phyloP scores from a whole-genome alignment of 2,888 invertebrate species.

The Plebejus melissa region DNA sequence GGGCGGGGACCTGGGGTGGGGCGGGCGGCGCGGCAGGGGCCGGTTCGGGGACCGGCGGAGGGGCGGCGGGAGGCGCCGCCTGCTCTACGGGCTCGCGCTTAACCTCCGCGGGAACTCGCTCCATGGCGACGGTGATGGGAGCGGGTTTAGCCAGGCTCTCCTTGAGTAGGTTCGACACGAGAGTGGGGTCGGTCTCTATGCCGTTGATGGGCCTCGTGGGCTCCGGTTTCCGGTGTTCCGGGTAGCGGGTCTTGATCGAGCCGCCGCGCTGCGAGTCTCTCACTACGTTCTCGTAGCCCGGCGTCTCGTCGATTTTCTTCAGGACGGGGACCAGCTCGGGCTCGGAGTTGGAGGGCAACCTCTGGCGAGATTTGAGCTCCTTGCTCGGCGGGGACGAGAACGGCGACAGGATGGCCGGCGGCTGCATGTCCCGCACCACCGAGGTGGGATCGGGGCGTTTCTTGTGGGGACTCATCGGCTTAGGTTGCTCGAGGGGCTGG shows the following conservation, averaged over 20 bases:
- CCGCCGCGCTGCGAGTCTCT: conserved; percentile 72
- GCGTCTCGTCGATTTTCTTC: conserved; percentile 81
- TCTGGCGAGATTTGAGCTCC: conserved; percentile 54
- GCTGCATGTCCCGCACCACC: conserved; percentile 65
- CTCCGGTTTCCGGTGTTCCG: conserved; percentile 63
- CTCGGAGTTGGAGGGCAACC: conserved; percentile 74
- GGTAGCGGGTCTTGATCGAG: conserved; percentile 55
- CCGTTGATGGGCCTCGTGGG: conserved; percentile 74
- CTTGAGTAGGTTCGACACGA: conserved; percentile 85
- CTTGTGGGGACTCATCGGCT: conserved; percentile 54
- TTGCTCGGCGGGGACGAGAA: conserved; percentile 69
- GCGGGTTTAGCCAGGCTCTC: conserved; percentile 78
- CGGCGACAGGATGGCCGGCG: conserved; percentile 66
- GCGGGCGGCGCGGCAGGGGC: conserved; percentile 34
- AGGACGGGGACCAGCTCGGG: conserved; percentile 81
- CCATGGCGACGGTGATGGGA: conserved; percentile 65
- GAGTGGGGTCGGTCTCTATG: conserved; percentile 84
- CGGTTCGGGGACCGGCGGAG: conserved; percentile 38
- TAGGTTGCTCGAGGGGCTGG: conserved; percentile 39
- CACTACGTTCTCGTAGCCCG: conserved; percentile 80
- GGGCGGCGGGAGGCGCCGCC: conserved; percentile 36
- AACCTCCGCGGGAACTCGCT: conserved; percentile 56
- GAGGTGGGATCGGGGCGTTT: conserved; percentile 58
- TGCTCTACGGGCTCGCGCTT: conserved; percentile 54
- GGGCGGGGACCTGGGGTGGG: conserved; percentile 38